Percentiles rank a stretch among this genome's conserved stretches.
phyloP scores from a whole-genome alignment of 2,113 vertebrate genomes.

The Bos indicus region DNA sequence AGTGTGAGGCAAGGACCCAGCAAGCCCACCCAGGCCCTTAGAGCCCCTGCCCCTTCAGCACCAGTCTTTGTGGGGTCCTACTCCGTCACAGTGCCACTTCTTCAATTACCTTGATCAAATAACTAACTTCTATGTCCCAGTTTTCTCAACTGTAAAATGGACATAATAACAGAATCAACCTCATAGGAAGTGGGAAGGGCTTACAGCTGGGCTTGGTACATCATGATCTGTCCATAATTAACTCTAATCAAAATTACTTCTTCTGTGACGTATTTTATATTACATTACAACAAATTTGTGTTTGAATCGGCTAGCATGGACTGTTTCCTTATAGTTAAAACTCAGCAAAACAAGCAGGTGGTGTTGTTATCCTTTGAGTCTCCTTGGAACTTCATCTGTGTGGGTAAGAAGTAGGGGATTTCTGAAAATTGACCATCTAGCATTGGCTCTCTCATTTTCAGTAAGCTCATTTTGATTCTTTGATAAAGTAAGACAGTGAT shows the following conservation, averaged over 20 bases:
- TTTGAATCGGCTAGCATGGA: not conserved
- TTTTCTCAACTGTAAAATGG: not conserved
- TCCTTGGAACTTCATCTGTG: not conserved
- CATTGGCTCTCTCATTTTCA: not conserved
- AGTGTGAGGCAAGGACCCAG: not conserved
- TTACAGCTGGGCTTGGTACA: not conserved
- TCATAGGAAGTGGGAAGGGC: not conserved
- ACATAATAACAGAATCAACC: not conserved
- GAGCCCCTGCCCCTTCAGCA: not conserved
- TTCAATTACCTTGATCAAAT: not conserved
- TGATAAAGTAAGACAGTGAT: not conserved
- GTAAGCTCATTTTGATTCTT: not conserved
- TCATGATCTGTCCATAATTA: not conserved
- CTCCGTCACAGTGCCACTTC: not conserved
- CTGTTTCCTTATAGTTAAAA: not conserved
- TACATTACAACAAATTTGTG: not conserved
- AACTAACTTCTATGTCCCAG: not conserved
- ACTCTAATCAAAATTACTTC: not conserved
- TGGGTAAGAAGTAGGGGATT: not conserved
- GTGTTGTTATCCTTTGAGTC: not conserved
- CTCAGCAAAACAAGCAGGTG: not conserved
- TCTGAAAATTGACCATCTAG: not conserved
- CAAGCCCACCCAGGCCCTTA: too few species aligned
- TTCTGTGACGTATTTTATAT: not conserved
- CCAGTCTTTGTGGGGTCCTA: not conserved